Base-by-base conservation (phyloP, 64 coral and sea anemone genomes). In the Pachyseris speciosa region DNA sequence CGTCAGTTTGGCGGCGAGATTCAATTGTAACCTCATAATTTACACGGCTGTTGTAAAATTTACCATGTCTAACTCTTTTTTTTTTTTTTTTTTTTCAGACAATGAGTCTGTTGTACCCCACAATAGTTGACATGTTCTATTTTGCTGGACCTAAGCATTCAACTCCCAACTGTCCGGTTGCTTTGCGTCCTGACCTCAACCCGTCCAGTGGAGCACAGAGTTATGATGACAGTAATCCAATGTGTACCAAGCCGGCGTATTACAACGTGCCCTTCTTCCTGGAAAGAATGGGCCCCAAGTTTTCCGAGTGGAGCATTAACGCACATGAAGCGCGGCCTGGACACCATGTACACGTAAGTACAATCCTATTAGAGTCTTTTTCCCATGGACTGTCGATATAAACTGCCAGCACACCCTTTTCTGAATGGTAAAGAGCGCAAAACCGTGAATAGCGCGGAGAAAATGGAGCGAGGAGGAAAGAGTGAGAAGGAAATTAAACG, bases 241-340 rank as follows among this genome's bases (percentile, higher is more conserved):
- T 16, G 4, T 59, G 13, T 59, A 59, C 11, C 17, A 45, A 45
- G 43, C 43, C 43, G 43, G 43, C 11, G 43, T 45, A 45, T 45
- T 94, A 92, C 38, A 20, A 75, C 11, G 49, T 92, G 12, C 89
- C 89, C 2, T 92, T 92, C 22, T 92, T 92, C 45, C 79, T 92
- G 10, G 67, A 84, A 37, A 92, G 85, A 50, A 84, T 92, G 89
- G 89, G 89, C 7, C 89, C 89, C 22, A 40, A 26, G 1, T 92
- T 84, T 22, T 84, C 79, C 28, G 89, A 92, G 30, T 84, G 78
- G 89, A 79, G 57, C 27, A 80, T 92, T 13, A 92, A 92, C 32
- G 79, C 89, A 22, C 89, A 92, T 51, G 89, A 92, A 58, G 89
- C 89, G 19, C 84, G 89, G 42, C 89, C 89, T 40, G 89, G 89